Conservation (phyloP, 2,888 invertebrate species). For the Cephus pygmeus region DNA sequence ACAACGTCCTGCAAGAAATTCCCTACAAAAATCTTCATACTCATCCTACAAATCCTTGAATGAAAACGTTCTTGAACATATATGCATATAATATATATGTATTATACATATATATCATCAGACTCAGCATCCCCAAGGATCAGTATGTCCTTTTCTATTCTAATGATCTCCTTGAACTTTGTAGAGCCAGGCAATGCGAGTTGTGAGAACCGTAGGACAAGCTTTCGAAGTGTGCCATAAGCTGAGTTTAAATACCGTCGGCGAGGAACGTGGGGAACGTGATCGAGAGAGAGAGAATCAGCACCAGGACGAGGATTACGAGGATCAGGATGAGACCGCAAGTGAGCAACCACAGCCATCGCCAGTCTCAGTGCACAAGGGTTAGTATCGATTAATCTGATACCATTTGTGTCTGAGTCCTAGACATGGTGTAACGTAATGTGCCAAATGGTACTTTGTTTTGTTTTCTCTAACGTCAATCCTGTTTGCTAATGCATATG, state of each 20-base stretch:
- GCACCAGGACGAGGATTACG: slow-evolving; percentile 63
- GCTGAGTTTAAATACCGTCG: slow-evolving; percentile 75
- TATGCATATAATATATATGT: too few species aligned
- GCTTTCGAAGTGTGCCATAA: slow-evolving; percentile 99
- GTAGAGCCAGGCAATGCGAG: slow-evolving; percentile 98
- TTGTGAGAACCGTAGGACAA: slow-evolving; percentile 98
- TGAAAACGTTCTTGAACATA: too few species aligned
- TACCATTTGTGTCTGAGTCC: not conserved
- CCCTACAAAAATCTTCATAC: too few species aligned
- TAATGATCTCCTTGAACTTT: slow-evolving; percentile 31
- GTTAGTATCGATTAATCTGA: slow-evolving; percentile 29
- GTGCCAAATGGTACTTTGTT: not conserved
- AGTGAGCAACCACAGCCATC: slow-evolving; percentile 58
- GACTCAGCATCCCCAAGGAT: not conserved
- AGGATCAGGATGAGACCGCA: slow-evolving; percentile 68
- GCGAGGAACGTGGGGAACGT: slow-evolving; percentile 58
- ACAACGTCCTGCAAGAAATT: too few species aligned
- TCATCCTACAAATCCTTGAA: too few species aligned
- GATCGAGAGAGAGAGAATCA: slow-evolving; percentile 49
- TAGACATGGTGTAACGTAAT: not conserved
- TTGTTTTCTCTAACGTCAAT: not conserved
- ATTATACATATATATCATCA: too few species aligned
- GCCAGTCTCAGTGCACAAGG: slow-evolving; percentile 60
- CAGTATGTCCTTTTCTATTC: not conserved
- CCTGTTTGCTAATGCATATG: not conserved